These are phyloP conservation scores for Penaeus japonicus DNA, from an alignment of 1,140 invertebrate genomes.

Conservation along the genomic window DNA sequence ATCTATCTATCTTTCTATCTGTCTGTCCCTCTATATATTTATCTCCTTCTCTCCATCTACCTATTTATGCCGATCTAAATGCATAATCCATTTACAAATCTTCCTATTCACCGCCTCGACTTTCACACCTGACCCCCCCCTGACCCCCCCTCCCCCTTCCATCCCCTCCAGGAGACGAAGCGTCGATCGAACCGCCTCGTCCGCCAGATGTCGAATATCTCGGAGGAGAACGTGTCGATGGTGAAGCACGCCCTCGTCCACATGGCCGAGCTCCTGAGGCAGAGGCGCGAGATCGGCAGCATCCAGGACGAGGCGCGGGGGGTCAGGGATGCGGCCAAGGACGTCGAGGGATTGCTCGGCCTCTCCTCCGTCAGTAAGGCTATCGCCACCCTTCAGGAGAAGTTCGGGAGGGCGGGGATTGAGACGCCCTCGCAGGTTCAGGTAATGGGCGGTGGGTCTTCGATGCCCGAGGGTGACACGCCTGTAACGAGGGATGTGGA, in stretches of 20 bases:
- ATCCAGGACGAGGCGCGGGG: not conserved
- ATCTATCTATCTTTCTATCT: too few species aligned
- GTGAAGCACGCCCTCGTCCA: not conserved
- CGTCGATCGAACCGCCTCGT: not conserved
- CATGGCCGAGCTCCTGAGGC: not conserved
- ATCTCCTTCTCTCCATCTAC: not conserved
- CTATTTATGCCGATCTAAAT: not conserved
- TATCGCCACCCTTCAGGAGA: not conserved
- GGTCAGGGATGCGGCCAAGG: not conserved
- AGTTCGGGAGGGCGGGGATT: slow-evolving; percentile 16
- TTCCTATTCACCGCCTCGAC: too few species aligned
- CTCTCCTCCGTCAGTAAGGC: not conserved
- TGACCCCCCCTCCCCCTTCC: not conserved
- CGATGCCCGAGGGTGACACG: too few species aligned
- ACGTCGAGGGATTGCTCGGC: not conserved
- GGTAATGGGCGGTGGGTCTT: not conserved
- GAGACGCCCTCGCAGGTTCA: not conserved
- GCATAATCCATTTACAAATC: too few species aligned
- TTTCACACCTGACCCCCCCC: not conserved
- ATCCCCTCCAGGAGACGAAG: not conserved
- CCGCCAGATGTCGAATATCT: not conserved
- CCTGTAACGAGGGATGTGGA: too few species aligned
- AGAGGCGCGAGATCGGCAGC: not conserved
- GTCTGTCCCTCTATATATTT: not conserved
- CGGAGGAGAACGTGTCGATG: not conserved